These are phyloP conservation scores for Pangasius krempfi DNA, from an alignment of 2,797 vertebrate species.

Conservation along the genomic window DNA sequence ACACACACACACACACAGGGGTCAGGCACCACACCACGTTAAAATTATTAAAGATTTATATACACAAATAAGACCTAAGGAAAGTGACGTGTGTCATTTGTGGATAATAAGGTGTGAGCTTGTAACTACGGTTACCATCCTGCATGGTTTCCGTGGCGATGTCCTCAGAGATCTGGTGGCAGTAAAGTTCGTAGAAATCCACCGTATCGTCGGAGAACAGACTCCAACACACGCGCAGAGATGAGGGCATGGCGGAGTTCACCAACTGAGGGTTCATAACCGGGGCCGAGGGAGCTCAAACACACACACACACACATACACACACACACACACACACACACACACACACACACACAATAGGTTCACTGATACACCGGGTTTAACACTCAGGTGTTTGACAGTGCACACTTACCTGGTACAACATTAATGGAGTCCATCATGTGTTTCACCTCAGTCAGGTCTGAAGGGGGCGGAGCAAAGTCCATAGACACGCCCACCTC, in stretches of 20 bases:
- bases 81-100: neutral
- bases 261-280: conserved; percentile 90
- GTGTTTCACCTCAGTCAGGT: conserved; percentile 87
- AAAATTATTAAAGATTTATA: neutral
- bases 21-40: neutral
- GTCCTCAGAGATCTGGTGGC: conserved; percentile 79
- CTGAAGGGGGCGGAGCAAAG: conserved; percentile 78
- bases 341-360: conserved; percentile 24
- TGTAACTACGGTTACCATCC: conserved; percentile 47
- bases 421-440: conserved; percentile 90
- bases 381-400: neutral
- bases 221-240: conserved; percentile 90
- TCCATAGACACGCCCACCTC: conserved; percentile 76
- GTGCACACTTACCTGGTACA: conserved; percentile 79
- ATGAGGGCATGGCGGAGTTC: conserved; percentile 85
- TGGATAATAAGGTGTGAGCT: neutral
- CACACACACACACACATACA: too few species aligned
- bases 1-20: conserved; percentile 23
- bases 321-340: conserved; percentile 37
- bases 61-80: neutral
- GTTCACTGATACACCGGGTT: neutral
- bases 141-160: conserved; percentile 59
- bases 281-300: conserved; percentile 92
- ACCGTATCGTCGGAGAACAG: conserved; percentile 92
- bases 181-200: conserved; percentile 87